These are phyloP conservation scores for Cynoglossus semilaevis DNA, from an alignment of 2,113 vertebrate genomes.

Conservation along the genomic window DNA sequence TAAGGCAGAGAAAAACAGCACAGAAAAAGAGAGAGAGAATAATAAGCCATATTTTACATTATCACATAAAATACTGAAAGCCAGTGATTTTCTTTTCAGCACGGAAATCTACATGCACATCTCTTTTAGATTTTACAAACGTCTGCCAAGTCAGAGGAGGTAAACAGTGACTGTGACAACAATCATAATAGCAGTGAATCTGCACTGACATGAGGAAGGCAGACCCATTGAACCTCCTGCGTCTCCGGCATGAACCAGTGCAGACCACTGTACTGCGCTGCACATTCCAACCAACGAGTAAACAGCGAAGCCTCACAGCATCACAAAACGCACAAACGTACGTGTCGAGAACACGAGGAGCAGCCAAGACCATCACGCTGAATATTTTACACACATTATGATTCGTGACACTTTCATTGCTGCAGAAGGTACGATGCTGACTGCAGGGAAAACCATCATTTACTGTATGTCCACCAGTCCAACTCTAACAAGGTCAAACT, in stretches of 20 bases:
- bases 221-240: slow-evolving; percentile 37
- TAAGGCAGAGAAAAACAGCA: not conserved
- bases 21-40: slow-evolving; percentile 18
- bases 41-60: slow-evolving; percentile 5
- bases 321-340: slow-evolving; percentile 36
- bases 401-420: slow-evolving; percentile 10
- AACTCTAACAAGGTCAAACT: not conserved
- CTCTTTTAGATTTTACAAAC: slow-evolving; percentile 22
- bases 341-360: slow-evolving; percentile 22
- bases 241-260: slow-evolving; percentile 16
- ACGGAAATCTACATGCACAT: slow-evolving; percentile 1
- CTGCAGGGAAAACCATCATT: not conserved
- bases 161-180: slow-evolving; percentile 17
- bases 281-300: slow-evolving; percentile 28
- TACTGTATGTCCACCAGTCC: no score
- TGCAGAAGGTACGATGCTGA: slow-evolving; percentile 6
- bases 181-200: slow-evolving; percentile 41
- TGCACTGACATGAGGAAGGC: slow-evolving; percentile 20
- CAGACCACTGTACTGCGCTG: slow-evolving; percentile 19
- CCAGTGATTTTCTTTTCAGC: not conserved
- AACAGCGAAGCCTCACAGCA: slow-evolving; percentile 36
- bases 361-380: slow-evolving; percentile 19
- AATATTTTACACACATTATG: slow-evolving; percentile 18
- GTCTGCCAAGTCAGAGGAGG: slow-evolving; percentile 27
- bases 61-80: not conserved